A percentile compares a stretch with the other conserved stretches of the same genome.
These are phyloP conservation scores for Eupsittula cactorum DNA, from an alignment of 2,113 vertebrate species.

Conservation along the genomic window DNA sequence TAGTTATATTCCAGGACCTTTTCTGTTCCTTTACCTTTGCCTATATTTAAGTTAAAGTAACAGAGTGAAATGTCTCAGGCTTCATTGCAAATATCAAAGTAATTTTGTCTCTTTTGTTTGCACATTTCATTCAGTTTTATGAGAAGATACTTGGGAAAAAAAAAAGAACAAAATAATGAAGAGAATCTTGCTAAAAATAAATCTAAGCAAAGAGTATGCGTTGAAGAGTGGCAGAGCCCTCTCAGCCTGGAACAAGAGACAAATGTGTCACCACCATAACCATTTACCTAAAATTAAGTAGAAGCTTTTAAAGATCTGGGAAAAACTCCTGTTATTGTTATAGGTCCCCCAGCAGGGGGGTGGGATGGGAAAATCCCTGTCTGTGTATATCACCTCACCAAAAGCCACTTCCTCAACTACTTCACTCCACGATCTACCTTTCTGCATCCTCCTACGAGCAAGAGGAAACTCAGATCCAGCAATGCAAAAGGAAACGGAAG, in stretches of 20 bases:
- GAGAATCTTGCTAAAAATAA: neutral
- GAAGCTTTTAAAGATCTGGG: neutral
- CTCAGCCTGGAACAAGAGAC: neutral
- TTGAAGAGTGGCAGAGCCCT: neutral
- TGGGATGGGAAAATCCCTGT: neutral
- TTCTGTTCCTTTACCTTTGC: neutral
- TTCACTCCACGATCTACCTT: neutral
- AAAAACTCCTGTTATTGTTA: neutral
- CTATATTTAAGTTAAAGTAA: neutral
- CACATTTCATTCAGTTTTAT: neutral
- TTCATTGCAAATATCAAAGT: neutral
- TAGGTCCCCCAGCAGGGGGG: neutral
- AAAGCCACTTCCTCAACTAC: neutral
- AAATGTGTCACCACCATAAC: neutral
- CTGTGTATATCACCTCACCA: neutral
- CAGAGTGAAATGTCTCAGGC: neutral
- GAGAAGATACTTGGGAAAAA: neutral
- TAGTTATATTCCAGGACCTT: neutral
- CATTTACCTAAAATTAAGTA: neutral
- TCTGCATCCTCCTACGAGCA: neutral
- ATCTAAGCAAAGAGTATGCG: neutral
- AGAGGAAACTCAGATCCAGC: neutral
- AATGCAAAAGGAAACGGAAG: neutral
- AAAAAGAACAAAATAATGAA: neutral
- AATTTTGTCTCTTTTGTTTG: neutral